Evolutionary conservation across 2,888 invertebrate species (phyloP), one percentile per base, ranked within the genome.

Genomic region (Zootermopsis nevadensis): DNA sequence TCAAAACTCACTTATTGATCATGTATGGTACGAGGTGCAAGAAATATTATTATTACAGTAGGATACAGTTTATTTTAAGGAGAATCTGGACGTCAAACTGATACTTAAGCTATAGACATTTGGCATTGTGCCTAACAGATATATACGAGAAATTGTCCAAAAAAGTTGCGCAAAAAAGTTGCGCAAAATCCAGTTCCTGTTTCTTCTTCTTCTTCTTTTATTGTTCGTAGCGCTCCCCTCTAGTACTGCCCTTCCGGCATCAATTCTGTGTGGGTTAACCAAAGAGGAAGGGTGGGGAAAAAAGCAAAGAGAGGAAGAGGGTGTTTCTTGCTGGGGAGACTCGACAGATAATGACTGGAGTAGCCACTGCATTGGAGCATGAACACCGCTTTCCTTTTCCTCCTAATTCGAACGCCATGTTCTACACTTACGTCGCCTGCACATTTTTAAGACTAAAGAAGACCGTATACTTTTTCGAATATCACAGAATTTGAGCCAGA

Each of bases 331-430:
- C 19, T 33, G 22, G 22, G 33, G 69, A 19, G 19, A 69, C 4
- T 33, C 69, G n/a, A 30, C 33, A 69, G 33, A 69, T 69, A 69
- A 69, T 69, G 69, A 33, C 69, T 69, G 33, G 31, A 69, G 24
- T 69, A 33, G 69, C 33, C 69, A 69, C 33, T 69, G 69, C 31
- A 69, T 33, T 69, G 33, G 69, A 19, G 69, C 31, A 69, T 15
- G 69, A 31, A 60, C n/a, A n/a, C n/a, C 69, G 8, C 69, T 69
- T 31, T 33, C 69, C 69, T 69, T 30, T 69, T 30, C 27, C 33
- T 69, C 69, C 10, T 31, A 33, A 27, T n/a, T 27, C 60, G 15
- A n/a, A 60, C 27, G n/a, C 27, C 24, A 3, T 55, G 22, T 19
- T 55, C 55, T 55, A 55, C 1, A 55, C 8, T 55, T 22, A n/a